phyloP scores from a whole-genome alignment of 1,140 invertebrate genomes.

The Chelonus insularis region DNA sequence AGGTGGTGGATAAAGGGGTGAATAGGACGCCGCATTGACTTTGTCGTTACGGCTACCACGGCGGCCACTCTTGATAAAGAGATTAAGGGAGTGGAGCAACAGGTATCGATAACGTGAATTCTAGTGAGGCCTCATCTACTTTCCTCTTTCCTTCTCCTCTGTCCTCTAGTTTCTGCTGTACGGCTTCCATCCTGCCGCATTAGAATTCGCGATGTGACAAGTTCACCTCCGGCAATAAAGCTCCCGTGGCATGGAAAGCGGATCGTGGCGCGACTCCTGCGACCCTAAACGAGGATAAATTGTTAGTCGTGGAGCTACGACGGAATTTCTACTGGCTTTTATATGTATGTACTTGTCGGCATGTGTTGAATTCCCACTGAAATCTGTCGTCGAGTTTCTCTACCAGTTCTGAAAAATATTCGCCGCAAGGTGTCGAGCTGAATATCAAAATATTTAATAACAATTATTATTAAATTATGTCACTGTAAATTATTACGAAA shows the following conservation, averaged over 20 bases:
- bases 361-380: slow-evolving; percentile 3
- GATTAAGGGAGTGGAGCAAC: slow-evolving; percentile 34
- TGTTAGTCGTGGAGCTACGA: slow-evolving; percentile 21
- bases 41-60: slow-evolving; percentile 14
- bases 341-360: neutral
- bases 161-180: neutral
- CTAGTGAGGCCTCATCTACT: slow-evolving; percentile 13
- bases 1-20: neutral
- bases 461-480: slow-evolving; percentile 13
- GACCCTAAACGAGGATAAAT: slow-evolving; percentile 33
- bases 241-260: slow-evolving; percentile 10
- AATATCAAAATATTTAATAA: slow-evolving; percentile 16
- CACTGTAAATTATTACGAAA: neutral
- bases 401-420: slow-evolving; percentile 11
- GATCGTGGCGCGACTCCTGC: neutral
- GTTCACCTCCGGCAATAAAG: slow-evolving; percentile 33
- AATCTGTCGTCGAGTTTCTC: slow-evolving; percentile 1
- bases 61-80: slow-evolving; percentile 33
- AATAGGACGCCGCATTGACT: slow-evolving; percentile 7
- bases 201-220: slow-evolving; percentile 35
- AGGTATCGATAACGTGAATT: slow-evolving; percentile 36
- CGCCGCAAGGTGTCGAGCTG: neutral
- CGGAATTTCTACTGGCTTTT: slow-evolving; percentile 9
- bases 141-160: neutral
- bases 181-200: slow-evolving; percentile 10